Percentiles rank a stretch among this genome's conserved stretches.
phyloP scores from a whole-genome alignment of 2,888 invertebrate species.

The Punctoribates punctum region DNA sequence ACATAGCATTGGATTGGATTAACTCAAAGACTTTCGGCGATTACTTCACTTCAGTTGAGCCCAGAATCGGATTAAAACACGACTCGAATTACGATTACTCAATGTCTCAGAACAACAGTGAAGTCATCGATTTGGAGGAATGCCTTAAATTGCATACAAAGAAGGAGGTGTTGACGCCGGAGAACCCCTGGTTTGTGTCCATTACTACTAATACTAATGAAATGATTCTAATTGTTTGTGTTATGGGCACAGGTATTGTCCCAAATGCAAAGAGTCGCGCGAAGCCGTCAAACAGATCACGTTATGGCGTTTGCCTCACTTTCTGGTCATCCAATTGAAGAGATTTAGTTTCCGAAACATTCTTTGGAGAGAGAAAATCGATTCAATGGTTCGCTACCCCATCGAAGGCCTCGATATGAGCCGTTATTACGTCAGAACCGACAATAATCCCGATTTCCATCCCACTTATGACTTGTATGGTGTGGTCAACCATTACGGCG shows the following conservation, averaged over 20 bases:
- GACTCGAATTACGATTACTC: neutral
- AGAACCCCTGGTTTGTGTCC: constrained; percentile 56
- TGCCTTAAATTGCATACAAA: constrained; percentile 57
- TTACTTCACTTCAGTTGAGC: neutral
- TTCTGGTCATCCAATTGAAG: constrained; percentile 54
- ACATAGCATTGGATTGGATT: constrained; percentile 56
- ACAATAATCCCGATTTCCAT: neutral
- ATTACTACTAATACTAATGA: constrained; percentile 19
- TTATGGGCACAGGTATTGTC: constrained; percentile 47
- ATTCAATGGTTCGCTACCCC: constrained; percentile 51
- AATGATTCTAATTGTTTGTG: neutral
- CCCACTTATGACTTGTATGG: constrained; percentile 57
- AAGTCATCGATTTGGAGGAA: constrained; percentile 52
- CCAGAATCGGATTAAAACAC: neutral
- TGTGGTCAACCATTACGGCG: constrained; percentile 57
- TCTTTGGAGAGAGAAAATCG: constrained; percentile 50
- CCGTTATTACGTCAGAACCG: constrained; percentile 51
- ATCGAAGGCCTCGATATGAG: constrained; percentile 55
- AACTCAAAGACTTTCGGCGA: constrained; percentile 50
- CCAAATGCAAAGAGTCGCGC: constrained; percentile 51
- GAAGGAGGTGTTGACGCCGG: constrained; percentile 56
- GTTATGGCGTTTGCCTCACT: constrained; percentile 52
- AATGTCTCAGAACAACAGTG: neutral
- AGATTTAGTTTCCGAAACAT: constrained; percentile 53
- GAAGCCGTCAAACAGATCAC: constrained; percentile 54